Conservation (phyloP, 2,888 invertebrate genomes). For the Lasioglossum lativentre region DNA sequence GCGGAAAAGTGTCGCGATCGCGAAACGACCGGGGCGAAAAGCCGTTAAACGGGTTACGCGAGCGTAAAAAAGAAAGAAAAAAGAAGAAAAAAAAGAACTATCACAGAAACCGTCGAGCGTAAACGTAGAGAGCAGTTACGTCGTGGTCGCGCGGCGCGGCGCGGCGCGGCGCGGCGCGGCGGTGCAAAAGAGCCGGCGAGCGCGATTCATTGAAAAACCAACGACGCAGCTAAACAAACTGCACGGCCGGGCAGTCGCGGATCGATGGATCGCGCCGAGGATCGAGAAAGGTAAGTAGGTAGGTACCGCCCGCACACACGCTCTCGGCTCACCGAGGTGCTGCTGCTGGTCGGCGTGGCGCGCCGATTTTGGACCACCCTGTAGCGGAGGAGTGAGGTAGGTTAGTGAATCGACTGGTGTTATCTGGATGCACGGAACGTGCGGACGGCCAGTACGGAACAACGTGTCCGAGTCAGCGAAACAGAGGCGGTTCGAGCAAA, state of each 20-base stretch:
- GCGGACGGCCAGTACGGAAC: constrained; percentile 79
- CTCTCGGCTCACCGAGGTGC: no score
- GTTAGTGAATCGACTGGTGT: constrained; percentile 82
- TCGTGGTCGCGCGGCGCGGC: background rate
- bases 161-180: no score
- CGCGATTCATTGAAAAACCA: constrained; percentile 1
- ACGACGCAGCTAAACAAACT: constrained; percentile 1
- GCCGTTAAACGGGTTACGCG: constrained; percentile 1
- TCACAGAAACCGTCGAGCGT: constrained; percentile 29
- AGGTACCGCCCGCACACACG: background rate
- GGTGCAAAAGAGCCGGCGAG: background rate
- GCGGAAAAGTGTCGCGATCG: background rate
- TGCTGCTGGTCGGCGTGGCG: background rate
- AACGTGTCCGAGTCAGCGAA: constrained; percentile 79
- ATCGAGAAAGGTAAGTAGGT: background rate
- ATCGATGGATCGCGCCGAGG: background rate
- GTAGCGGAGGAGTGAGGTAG: constrained; percentile 80
- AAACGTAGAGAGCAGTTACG: constrained; percentile 5
- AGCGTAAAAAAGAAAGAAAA: background rate
- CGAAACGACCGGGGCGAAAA: background rate
- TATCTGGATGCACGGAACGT: constrained; percentile 80
- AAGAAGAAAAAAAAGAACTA: background rate
- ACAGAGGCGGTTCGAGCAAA: constrained; percentile 73
- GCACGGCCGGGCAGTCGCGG: background rate
- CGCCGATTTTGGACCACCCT: constrained; percentile 73